Evolutionary conservation across 2,888 invertebrate species (phyloP), one percentile per base, ranked within the genome.

Genomic region (Acanthosepion lycidas): DNA sequence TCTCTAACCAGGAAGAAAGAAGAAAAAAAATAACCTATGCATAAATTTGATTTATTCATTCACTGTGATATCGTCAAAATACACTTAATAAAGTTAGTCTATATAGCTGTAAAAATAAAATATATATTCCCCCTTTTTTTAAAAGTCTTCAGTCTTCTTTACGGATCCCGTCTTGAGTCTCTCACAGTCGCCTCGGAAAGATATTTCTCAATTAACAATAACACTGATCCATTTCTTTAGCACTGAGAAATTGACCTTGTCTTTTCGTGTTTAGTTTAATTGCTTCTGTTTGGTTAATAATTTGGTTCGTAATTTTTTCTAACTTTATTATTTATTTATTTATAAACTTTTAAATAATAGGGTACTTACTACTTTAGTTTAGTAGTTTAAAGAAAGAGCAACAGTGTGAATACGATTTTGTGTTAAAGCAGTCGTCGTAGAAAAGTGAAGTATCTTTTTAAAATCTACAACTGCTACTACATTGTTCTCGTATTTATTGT

Each of bases 341-440:
- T 78, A n/a, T 33, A 33, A 78, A 78, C 78, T 78, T n/a, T n/a
- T n/a, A 78, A 78, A 78, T 78, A 78, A 78, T 78, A 78, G 78
- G 78, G n/a, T 33, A 78, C n/a, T 33, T 42, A 42, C 42, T 42
- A 42, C 42, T 42, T 42, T 42, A 42, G 12, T 42, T 42, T 42
- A 42, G 12, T 78, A 9, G 2, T 28, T 42, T 23, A 64, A 23
- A 64, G 5, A n/a, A n/a, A n/a, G 9, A 78, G 78, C 78, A 78
- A 78, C 78, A 78, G 78, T 78, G 78, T 78, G n/a, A 18, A 78
- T 78, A n/a, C 3, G n/a, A 15, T 78, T 78, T 12, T 78, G 12
- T 6, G 23, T 20, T 59, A 23, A 59, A 59, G 59, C 20, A 59
- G 59, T 59, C 20, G 59, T 59, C 20, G 59, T 59, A 59, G 59